Percentiles rank a stretch among this genome's conserved stretches.
Conservation (phyloP, 2,888 invertebrate genomes). For the Hymenopus coronatus region DNA sequence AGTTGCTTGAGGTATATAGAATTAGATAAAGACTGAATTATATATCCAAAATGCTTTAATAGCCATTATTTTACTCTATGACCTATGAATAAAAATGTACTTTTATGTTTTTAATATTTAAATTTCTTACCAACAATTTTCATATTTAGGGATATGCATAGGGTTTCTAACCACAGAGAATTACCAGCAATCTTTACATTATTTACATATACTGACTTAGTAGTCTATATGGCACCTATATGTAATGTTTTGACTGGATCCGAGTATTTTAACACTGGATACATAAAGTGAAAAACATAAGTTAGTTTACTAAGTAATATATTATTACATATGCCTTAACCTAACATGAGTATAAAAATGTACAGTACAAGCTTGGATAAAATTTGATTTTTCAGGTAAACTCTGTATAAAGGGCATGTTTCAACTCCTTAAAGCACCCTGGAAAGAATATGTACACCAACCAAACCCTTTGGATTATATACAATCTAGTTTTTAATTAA, state of each 20-base stretch:
- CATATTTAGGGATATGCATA: background rate
- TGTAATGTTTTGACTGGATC: background rate
- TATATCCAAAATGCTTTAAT: no score
- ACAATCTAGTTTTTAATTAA: background rate
- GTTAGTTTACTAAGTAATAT: background rate
- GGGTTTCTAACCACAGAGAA: background rate
- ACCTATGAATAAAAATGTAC: no score
- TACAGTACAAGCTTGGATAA: background rate
- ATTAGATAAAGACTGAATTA: no score
- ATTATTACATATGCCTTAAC: background rate
- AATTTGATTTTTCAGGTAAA: background rate
- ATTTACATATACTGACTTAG: background rate
- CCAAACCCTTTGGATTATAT: background rate
- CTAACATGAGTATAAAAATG: background rate
- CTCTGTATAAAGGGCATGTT: background rate
- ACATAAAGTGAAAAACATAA: background rate
- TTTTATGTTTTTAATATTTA: background rate
- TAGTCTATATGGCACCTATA: conserved; percentile 1
- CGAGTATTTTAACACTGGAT: background rate
- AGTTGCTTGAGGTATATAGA: no score
- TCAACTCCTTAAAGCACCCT: background rate
- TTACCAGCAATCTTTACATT: background rate
- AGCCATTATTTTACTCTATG: no score
- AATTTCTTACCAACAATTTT: background rate
- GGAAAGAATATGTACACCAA: background rate